phyloP scores from a whole-genome alignment of 2,797 vertebrate species.

The Cossypha polioptera region DNA sequence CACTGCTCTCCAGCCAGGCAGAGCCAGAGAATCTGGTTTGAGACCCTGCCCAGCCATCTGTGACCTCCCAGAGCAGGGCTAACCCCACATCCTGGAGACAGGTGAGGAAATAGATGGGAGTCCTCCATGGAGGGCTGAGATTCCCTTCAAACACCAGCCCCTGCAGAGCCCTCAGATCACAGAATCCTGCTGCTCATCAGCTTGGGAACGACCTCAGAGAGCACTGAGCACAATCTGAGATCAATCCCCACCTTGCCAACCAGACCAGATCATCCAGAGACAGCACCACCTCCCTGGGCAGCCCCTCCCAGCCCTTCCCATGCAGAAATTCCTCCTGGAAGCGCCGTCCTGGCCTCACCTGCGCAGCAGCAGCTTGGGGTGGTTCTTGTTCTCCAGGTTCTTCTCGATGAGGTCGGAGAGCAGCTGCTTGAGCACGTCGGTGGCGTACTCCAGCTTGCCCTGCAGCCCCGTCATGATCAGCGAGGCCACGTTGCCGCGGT shows the following conservation, averaged over 20 bases:
- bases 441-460: conserved; percentile 93
- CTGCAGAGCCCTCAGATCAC: rapidly evolving
- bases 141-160: not conserved
- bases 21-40: not conserved
- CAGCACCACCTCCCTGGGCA: not conserved
- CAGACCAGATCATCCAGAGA: not conserved
- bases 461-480: conserved; percentile 98
- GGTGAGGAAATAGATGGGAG: not conserved
- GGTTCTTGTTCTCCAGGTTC: conserved; percentile 99
- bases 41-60: not conserved
- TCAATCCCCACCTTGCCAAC: rapidly evolving
- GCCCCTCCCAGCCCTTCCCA: not conserved
- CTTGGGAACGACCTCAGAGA: not conserved
- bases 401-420: conserved; percentile 96
- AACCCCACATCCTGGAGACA: not conserved
- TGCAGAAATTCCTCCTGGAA: rapidly evolving
- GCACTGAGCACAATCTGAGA: rapidly evolving
- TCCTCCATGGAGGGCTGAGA: not conserved
- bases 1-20: not conserved
- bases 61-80: not conserved
- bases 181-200: rapidly evolving
- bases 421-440: conserved; percentile 94
- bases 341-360: conserved; percentile 73
- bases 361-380: conserved; percentile 94
- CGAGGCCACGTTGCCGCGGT: conserved; percentile 95